Conservation (phyloP, 1,140 invertebrate species). For the Drosophila bipectinata region DNA sequence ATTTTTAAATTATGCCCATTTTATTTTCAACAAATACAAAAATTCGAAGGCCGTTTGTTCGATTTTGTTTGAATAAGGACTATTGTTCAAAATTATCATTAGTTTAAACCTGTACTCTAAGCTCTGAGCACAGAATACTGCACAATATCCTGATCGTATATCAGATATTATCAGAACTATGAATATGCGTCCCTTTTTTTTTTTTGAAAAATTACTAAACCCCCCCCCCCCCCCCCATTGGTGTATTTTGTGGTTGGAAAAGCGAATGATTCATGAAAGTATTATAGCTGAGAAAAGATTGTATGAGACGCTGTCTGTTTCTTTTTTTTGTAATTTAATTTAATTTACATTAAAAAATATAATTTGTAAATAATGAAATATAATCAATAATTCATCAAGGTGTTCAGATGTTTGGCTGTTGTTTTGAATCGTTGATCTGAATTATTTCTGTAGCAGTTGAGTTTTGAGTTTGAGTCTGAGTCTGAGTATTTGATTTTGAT, state of each 20-base stretch:
- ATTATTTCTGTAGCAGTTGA: slow-evolving; percentile 66
- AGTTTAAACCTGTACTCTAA: too few relatives aligned
- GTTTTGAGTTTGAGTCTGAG: slow-evolving; percentile 51
- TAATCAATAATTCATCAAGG: slow-evolving; percentile 72
- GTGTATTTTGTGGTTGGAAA: not conserved
- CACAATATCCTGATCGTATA: too few relatives aligned
- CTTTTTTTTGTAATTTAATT: slow-evolving; percentile 75
- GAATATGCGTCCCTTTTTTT: too few relatives aligned
- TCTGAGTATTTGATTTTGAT: slow-evolving; percentile 27
- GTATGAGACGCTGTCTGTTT: slow-evolving; percentile 38
- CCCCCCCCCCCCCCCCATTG: too few relatives aligned
- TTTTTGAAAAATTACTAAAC: too few relatives aligned
- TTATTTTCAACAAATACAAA: too few relatives aligned
- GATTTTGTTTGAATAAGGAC: too few relatives aligned
- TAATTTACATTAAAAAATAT: slow-evolving; percentile 81
- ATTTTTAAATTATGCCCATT: too few relatives aligned
- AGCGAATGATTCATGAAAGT: not conserved
- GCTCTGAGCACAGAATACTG: too few relatives aligned
- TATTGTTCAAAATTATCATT: too few relatives aligned
- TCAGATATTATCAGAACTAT: too few relatives aligned
- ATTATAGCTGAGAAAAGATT: slow-evolving; percentile 21
- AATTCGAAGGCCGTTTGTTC: too few relatives aligned
- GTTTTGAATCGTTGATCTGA: slow-evolving; percentile 64
- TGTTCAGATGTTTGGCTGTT: slow-evolving; percentile 70
- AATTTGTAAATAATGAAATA: slow-evolving; percentile 81